Evolutionary conservation across 92 coral and sea anemone genomes (phyloP).

Genomic region (Chrysogorgia sp.): DNA sequence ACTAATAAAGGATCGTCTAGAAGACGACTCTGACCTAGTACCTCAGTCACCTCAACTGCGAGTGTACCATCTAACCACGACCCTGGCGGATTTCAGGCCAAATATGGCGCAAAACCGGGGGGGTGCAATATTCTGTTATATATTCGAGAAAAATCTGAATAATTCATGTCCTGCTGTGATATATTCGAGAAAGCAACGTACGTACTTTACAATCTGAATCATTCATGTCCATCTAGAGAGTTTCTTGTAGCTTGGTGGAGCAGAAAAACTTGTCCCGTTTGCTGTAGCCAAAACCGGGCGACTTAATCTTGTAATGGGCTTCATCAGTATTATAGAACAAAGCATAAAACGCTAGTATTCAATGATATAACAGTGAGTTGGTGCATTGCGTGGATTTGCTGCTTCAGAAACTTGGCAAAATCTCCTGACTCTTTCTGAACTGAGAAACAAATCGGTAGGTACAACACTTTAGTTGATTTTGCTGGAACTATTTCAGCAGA

Average conservation of each 20-base stretch:
- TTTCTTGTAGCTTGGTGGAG: slow-evolving; percentile 38
- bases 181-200: background rate
- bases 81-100: background rate
- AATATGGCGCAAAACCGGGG: background rate
- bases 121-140: background rate
- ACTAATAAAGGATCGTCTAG: too few relatives aligned
- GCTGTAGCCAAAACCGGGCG: slow-evolving; percentile 9
- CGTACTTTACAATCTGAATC: slow-evolving; percentile 17
- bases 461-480: background rate
- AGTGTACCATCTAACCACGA: too few relatives aligned
- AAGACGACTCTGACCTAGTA: too few relatives aligned
- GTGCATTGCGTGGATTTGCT: slow-evolving; percentile 1
- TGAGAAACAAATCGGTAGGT: slow-evolving; percentile 16
- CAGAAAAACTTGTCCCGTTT: slow-evolving; percentile 31
- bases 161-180: background rate
- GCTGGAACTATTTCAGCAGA: slow-evolving; percentile 2
- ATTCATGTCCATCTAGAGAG: slow-evolving; percentile 24
- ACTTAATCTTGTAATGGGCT: slow-evolving; percentile 8
- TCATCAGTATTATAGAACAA: background rate
- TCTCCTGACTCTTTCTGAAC: slow-evolving; percentile 19
- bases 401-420: slow-evolving; percentile 7
- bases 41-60: too few relatives aligned
- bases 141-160: background rate
- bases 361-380: slow-evolving; percentile 4
- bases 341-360: background rate